Base-by-base conservation (phyloP, 2,113 vertebrate genomes). In the Mormoops blainvillei region DNA sequence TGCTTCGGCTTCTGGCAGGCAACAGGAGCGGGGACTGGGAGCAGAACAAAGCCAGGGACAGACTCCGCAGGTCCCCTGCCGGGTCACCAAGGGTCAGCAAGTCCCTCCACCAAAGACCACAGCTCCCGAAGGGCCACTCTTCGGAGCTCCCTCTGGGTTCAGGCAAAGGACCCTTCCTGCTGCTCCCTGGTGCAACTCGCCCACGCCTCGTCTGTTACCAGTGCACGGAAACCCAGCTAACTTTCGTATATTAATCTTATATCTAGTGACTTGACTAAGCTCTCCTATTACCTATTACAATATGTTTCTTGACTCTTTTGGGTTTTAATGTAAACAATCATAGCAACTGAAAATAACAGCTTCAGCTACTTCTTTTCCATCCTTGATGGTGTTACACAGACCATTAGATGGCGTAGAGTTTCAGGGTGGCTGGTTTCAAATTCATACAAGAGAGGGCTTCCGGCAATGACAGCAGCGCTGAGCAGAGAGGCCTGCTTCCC, bases 31-130 rank as follows among this genome's bases (percentile, higher is more conserved):
- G 52, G 74, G 36, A 5, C 14, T 28, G 22, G 26, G 52, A 31
- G 2, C 54, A 15, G 74, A 24, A 14, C 4, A 2, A 26, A 50
- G 19, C 12, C 3, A 0, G 71, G 31, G 24, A 14, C 6, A 0
- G n/a, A 45, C 24, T 38, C 1, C 7, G 33, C 24, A 10, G 26
- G 16, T 6, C n/a, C 68, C n/a, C 58, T 5, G 3, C 78, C 0
- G 4, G 3, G 2, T 48, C n/a, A 11, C 68, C 8, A 20, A 8
- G 7, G 10, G 28, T n/a, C 52, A 18, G 31, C 0, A 0, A 28
- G 41, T 28, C 33, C 38, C 65, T 38, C 16, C 2, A 1, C 52
- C 54, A 43, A 8, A 31, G 16, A 14, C 56, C 33, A 43, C 20
- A 22, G n/a, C 48, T 82, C 80, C 71, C 3, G 13, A 3, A 10